Evolutionary conservation across 2,797 vertebrate genomes (phyloP), one percentile per base, ranked within the genome.

Genomic region (Chlorospingus flavigularis): DNA sequence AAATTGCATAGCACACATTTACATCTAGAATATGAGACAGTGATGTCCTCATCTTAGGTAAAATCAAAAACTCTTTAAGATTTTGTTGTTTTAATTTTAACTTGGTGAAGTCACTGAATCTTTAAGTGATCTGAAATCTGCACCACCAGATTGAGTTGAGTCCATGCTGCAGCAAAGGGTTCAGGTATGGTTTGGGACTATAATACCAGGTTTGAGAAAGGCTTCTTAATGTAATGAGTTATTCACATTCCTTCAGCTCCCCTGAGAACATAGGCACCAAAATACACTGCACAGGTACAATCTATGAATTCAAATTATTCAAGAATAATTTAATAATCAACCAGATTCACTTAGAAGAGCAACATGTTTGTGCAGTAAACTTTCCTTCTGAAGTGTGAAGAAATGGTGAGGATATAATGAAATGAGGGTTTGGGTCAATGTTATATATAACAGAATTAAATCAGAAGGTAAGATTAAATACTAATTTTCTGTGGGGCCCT

Each of bases 11-110:
- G 35, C 17, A 11, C 8, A 10, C 0, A 0, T 67, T 77, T 90
- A 20, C 39, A 40, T 18, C 17, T 54, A 19, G 43, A 8, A 47
- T 0, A 0, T 28, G 30, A 63, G 43, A 57, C 20, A 63, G 25
- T 1, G 2, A 24, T 13, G 7, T 6, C 12, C 1, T 67, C 50
- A 51, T 28, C n/a, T 42, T 6, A 14, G 2, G 3, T 54, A 53
- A 65, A 78, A 75, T 74, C n/a, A 61, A 86, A 83, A 67, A 4
- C 4, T 17, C 20, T 73, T 61, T 24, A 35, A 35, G 33, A 39
- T 14, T 6, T 48, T 86, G 10, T 50, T 15, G 2, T 51, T 87
- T 24, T 53, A 39, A 25, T 82, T 82, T 73, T 74, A 74, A 43
- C 25, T 62, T 92, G 23, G 5, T 3, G 2, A 73, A 51, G 23